These are phyloP conservation scores for Eueremaeus valkanovi DNA, from an alignment of 2,888 invertebrate species.

Conservation along the genomic window DNA sequence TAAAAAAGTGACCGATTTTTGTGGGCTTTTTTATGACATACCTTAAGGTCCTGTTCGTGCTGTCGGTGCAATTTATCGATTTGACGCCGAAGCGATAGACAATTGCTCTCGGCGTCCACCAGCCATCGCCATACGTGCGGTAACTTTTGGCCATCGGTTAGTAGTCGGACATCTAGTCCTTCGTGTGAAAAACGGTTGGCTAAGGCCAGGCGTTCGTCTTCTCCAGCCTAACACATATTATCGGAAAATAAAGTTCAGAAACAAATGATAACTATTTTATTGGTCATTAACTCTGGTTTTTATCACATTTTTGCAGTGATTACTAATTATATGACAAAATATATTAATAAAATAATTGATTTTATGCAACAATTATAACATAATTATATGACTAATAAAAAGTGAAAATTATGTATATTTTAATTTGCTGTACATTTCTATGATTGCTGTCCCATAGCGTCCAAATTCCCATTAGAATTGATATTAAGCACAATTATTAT, in stretches of 20 bases:
- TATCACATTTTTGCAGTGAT: neutral
- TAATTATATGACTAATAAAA: too few species aligned
- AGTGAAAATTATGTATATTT: neutral
- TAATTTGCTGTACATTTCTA: slow-evolving; percentile 23
- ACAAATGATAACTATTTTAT: neutral
- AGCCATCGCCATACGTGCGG: slow-evolving; percentile 55
- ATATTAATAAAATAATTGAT: neutral
- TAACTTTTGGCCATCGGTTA: slow-evolving; percentile 51
- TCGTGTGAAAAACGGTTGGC: slow-evolving; percentile 52
- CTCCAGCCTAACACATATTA: too few species aligned
- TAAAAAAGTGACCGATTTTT: too few species aligned
- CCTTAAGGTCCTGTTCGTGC: slow-evolving; percentile 54
- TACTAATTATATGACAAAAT: too few species aligned
- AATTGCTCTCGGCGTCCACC: slow-evolving; percentile 54
- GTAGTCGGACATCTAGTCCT: slow-evolving; percentile 52
- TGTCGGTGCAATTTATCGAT: slow-evolving; percentile 54
- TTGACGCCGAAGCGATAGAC: slow-evolving; percentile 53
- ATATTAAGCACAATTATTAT: too few species aligned
- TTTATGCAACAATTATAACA: too few species aligned
- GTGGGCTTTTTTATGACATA: too few species aligned
- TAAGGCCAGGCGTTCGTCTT: slow-evolving; percentile 54
- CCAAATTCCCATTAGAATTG: slow-evolving; percentile 22
- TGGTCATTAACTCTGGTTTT: neutral
- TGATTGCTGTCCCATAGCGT: slow-evolving; percentile 9
- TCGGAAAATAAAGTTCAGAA: too few species aligned